Percentiles rank a stretch among this genome's conserved stretches.
Conservation (phyloP, 2,113 vertebrate species). For the Elephas maximus region DNA sequence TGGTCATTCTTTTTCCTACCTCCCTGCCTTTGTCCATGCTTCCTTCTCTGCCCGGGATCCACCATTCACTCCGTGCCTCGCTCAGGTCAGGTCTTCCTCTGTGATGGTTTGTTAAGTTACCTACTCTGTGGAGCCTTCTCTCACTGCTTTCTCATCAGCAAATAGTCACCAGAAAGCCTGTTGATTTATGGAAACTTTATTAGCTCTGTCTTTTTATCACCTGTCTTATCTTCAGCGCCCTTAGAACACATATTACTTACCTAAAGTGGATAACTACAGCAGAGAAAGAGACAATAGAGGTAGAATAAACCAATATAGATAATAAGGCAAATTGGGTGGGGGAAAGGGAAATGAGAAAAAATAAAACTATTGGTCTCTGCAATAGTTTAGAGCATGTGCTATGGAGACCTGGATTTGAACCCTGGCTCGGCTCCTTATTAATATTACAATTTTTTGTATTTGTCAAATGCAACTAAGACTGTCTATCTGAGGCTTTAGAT, state of each 20-base stretch:
- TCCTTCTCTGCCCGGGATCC: background rate
- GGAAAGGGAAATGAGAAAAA: background rate
- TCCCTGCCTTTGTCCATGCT: background rate
- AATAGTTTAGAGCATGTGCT: background rate
- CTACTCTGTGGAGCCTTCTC: background rate
- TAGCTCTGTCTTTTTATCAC: background rate
- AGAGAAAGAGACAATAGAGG: background rate
- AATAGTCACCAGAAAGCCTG: background rate
- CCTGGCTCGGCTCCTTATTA: background rate
- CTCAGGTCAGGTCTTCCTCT: background rate
- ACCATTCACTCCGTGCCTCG: background rate
- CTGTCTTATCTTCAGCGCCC: background rate
- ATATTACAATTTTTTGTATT: background rate
- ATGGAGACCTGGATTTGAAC: background rate
- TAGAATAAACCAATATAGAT: background rate
- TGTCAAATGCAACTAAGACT: background rate
- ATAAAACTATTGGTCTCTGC: fast-evolving
- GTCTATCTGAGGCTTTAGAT: background rate
- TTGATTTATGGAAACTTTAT: background rate
- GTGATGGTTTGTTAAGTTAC: background rate
- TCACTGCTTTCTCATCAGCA: background rate
- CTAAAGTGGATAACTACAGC: background rate
- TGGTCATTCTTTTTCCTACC: background rate
- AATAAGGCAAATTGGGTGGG: background rate
- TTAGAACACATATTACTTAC: background rate